Evolutionary conservation across 2,888 invertebrate species (phyloP), one percentile per base, ranked within the genome.

Genomic region (Bellardia pandia): DNA sequence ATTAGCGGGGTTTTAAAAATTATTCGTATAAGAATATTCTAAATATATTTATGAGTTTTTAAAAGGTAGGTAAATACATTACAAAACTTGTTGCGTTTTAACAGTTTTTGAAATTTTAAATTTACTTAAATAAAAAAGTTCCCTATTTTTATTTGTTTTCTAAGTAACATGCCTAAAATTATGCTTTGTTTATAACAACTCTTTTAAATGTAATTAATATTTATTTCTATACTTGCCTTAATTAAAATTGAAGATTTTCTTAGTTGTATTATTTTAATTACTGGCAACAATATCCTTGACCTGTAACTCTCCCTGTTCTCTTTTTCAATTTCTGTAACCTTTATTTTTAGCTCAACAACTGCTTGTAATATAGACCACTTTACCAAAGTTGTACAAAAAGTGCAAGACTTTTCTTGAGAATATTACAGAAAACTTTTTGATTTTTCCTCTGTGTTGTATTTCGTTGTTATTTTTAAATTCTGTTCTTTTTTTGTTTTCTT

Each of bases 211-310:
- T 23, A 23, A 23, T 23, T 23, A 23, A 23, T 23, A 23, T 23
- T 23, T 23, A 23, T 6, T 13, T 56, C 23, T 56, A 16, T 62
- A 14, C 37, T 62, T 62, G 2, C 14, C 4, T 14, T 62, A 62
- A 33, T 58, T 62, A 58, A 60, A 60, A 40, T 7, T 8, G 23
- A 30, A 71, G 14, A n/a, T 79, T 66, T 51, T 7, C 33, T 40
- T 9, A 68, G 8, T n/a, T 69, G 60, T 30, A 8, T 51, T 62
- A 62, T 42, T 62, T 53, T 13, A 71, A 62, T 68, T 72, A 42
- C 14, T 51, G 11, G 4, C n/a, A 51, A 51, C 62, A 53, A 72
- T 68, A 75, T 60, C 75, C 75, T 81, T 81, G 81, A 75, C 81
- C 74, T 75, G 66, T 68, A 64, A n/a, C 3, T 51, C 64, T 42